These are phyloP conservation scores for Melipona beecheii DNA, from an alignment of 2,888 invertebrate genomes.

Conservation along the genomic window DNA sequence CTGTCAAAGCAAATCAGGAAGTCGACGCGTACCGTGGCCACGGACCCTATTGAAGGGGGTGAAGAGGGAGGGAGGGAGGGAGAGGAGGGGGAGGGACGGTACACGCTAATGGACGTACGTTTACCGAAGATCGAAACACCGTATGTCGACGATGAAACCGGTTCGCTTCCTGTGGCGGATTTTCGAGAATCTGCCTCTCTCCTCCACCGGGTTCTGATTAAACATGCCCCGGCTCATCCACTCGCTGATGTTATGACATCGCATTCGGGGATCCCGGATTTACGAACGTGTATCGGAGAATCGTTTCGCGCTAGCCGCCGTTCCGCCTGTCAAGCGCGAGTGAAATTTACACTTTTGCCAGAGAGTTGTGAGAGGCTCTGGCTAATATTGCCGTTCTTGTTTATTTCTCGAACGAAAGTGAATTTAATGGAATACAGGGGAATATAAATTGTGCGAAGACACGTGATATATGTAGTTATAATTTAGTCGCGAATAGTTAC, in stretches of 20 bases:
- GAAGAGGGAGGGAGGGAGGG: no score
- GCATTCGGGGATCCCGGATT: constrained; percentile 2
- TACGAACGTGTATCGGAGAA: background rate
- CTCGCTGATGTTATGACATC: constrained; percentile 34
- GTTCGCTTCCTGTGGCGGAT: constrained; percentile 41
- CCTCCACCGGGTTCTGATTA: background rate
- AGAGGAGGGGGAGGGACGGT: no score
- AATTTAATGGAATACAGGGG: no score
- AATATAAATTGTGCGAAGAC: no score
- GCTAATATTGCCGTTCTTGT: no score
- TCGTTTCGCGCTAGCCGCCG: background rate
- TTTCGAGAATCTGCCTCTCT: constrained; percentile 34
- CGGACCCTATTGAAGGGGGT: constrained; percentile 46
- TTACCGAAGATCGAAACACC: constrained; percentile 66
- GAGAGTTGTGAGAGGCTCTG: no score
- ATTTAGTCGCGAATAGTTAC: no score
- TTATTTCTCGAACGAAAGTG: no score
- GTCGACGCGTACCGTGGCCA: constrained; percentile 58
- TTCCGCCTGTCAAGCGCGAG: background rate
- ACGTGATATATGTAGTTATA: no score
- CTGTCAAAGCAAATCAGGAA: constrained; percentile 72
- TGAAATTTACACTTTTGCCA: background rate
- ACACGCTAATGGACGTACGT: constrained; percentile 59
- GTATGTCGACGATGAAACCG: constrained; percentile 49
- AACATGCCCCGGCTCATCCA: constrained; percentile 19